Evolutionary conservation across 2,113 vertebrate genomes (phyloP).

Genomic region (Saguinus midas): DNA sequence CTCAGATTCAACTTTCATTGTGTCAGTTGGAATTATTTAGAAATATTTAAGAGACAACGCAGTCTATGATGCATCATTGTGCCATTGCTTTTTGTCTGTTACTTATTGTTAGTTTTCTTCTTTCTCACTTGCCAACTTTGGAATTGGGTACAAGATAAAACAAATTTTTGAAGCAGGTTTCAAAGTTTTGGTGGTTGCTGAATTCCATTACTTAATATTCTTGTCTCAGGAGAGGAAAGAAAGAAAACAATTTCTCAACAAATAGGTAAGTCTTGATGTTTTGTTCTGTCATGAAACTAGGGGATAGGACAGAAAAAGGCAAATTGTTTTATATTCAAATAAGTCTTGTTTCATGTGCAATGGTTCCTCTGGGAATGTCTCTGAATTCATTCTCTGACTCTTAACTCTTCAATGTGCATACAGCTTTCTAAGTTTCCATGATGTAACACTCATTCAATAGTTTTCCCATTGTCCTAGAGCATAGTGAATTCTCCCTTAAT

Average conservation of each 20-base stretch:
- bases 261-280: constrained; percentile 46
- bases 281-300: neutral
- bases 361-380: neutral
- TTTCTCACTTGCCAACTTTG: constrained; percentile 29
- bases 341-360: neutral
- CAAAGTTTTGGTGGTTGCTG: constrained; percentile 35
- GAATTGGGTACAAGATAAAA: constrained; percentile 62
- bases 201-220: constrained; percentile 61
- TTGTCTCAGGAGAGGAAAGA: constrained; percentile 25
- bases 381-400: constrained; percentile 34
- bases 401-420: constrained; percentile 24
- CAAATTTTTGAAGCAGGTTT: constrained; percentile 39
- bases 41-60: constrained; percentile 32
- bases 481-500: constrained; percentile 36
- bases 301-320: neutral
- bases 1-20: constrained; percentile 9
- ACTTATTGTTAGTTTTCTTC: neutral
- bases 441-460: constrained; percentile 36
- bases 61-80: neutral
- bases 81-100: neutral
- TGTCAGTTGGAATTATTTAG: constrained; percentile 13
- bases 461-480: constrained; percentile 42
- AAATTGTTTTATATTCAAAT: constrained; percentile 46
- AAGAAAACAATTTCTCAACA: constrained; percentile 64
- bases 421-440: constrained; percentile 17